phyloP scores from a whole-genome alignment of 30 jellyfish, hydroid and myxozoan species.

The Cassiopea andromeda region DNA sequence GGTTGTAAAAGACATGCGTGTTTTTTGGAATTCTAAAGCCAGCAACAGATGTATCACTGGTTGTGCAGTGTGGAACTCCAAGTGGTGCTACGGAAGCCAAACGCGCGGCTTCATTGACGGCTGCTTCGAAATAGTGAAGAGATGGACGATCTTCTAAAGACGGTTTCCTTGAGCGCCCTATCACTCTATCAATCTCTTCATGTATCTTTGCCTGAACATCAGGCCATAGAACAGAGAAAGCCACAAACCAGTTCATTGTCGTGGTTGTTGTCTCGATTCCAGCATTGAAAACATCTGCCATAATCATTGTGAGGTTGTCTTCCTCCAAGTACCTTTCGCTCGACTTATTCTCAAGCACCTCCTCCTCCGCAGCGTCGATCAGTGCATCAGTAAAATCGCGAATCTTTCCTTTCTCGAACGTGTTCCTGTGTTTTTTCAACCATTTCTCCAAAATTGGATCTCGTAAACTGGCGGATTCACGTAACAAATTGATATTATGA shows the following conservation, averaged over 20 bases:
- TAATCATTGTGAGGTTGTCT: slow-evolving; percentile 58
- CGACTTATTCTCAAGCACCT: slow-evolving; percentile 35
- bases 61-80: slow-evolving; percentile 77
- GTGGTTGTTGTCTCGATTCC: slow-evolving; percentile 81
- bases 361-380: slow-evolving; percentile 69
- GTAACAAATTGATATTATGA: slow-evolving; percentile 43
- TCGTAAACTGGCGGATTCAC: slow-evolving; percentile 62
- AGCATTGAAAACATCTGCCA: slow-evolving; percentile 80
- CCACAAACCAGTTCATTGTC: slow-evolving; percentile 75
- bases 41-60: slow-evolving; percentile 77
- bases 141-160: slow-evolving; percentile 57
- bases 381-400: slow-evolving; percentile 78
- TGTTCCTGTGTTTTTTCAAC: slow-evolving; percentile 55
- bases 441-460: slow-evolving; percentile 72
- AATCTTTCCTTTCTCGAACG: slow-evolving; percentile 52
- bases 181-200: slow-evolving; percentile 62
- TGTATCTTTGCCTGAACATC: slow-evolving; percentile 56
- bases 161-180: slow-evolving; percentile 65
- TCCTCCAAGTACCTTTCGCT: slow-evolving; percentile 38
- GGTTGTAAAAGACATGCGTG: slow-evolving; percentile 71
- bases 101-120: slow-evolving; percentile 74
- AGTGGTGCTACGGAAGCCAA: slow-evolving; percentile 77
- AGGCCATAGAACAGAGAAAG: slow-evolving; percentile 68
- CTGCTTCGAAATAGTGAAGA: slow-evolving; percentile 73
- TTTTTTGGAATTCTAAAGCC: slow-evolving; percentile 69